A percentile compares a stretch with the other conserved stretches of the same genome.
These are phyloP conservation scores for Drosophila pseudotalamancana DNA, from an alignment of 2,888 invertebrate genomes.

Conservation along the genomic window DNA sequence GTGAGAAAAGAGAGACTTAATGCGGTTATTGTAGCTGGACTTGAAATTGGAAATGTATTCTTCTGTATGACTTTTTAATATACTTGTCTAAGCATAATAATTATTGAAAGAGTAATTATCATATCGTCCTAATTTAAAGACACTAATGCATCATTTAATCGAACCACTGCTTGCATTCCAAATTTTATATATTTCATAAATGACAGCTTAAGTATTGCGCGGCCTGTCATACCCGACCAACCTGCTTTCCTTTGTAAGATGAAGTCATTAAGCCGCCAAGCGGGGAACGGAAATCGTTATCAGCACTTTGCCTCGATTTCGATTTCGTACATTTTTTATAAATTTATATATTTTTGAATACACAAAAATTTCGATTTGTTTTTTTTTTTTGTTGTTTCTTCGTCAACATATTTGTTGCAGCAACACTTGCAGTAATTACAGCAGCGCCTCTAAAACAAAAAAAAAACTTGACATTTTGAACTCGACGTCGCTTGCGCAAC, in stretches of 20 bases:
- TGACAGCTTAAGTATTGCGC: background rate
- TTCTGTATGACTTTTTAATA: no score
- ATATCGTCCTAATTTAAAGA: no score
- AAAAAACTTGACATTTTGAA: slow-evolving; percentile 73
- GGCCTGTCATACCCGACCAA: background rate
- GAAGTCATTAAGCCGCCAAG: slow-evolving; percentile 67
- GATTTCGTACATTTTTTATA: slow-evolving; percentile 46
- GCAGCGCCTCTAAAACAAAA: slow-evolving; percentile 43
- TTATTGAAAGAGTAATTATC: no score
- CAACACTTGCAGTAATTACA: slow-evolving; percentile 65
- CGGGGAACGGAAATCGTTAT: slow-evolving; percentile 73
- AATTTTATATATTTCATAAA: no score
- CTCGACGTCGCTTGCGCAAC: slow-evolving; percentile 52
- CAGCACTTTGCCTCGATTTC: slow-evolving; percentile 75
- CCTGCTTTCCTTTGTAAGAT: slow-evolving; percentile 37
- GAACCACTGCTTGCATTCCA: no score
- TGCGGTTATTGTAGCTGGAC: no score
- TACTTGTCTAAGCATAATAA: no score
- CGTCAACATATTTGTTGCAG: slow-evolving; percentile 45
- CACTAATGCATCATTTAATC: no score
- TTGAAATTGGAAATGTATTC: no score
- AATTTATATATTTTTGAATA: slow-evolving; percentile 32
- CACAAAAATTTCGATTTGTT: slow-evolving; percentile 1
- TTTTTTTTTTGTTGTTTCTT: background rate
- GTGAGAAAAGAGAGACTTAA: no score